These are phyloP conservation scores for Phyllopteryx taeniolatus DNA, from an alignment of 2,113 vertebrate species.

Conservation along the genomic window DNA sequence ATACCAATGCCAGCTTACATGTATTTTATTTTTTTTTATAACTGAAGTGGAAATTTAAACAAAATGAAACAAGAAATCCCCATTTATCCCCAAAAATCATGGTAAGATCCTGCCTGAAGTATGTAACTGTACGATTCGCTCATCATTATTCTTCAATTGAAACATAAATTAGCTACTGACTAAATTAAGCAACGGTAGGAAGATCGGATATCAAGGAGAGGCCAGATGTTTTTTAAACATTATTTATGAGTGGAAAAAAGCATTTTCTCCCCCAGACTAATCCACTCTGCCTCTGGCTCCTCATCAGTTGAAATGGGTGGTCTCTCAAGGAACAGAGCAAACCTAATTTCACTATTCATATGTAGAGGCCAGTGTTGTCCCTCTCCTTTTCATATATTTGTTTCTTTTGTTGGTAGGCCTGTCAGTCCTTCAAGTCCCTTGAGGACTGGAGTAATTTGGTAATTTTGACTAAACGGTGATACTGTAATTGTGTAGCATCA, in stretches of 20 bases:
- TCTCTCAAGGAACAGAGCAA: slow-evolving; percentile 31
- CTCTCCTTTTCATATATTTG: slow-evolving; percentile 64
- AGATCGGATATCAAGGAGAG: slow-evolving; percentile 45
- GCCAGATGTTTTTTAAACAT: slow-evolving; percentile 52
- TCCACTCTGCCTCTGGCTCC: slow-evolving; percentile 47
- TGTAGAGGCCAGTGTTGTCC: slow-evolving; percentile 18
- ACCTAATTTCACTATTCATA: slow-evolving; percentile 41
- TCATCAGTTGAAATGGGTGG: slow-evolving; percentile 45
- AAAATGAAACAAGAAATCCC: too few species aligned
- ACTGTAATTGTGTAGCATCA: slow-evolving; percentile 74
- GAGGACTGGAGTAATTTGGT: slow-evolving; percentile 71
- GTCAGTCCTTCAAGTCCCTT: slow-evolving; percentile 61
- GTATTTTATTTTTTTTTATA: background rate
- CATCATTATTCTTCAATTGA: slow-evolving; percentile 23
- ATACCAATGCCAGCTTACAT: background rate
- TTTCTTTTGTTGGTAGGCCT: slow-evolving; percentile 70
- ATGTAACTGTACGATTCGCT: slow-evolving; percentile 30
- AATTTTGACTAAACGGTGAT: slow-evolving; percentile 77
- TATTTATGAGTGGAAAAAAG: slow-evolving; percentile 46
- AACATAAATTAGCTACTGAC: slow-evolving; percentile 43
- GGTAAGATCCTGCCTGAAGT: slow-evolving; percentile 22
- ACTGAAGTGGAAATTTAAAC: background rate
- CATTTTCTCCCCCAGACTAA: slow-evolving; percentile 39
- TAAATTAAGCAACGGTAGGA: slow-evolving; percentile 38
- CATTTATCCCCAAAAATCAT: slow-evolving; percentile 2